phyloP scores from a whole-genome alignment of 2,888 invertebrate species.

The Schizotus pectinicornis region DNA sequence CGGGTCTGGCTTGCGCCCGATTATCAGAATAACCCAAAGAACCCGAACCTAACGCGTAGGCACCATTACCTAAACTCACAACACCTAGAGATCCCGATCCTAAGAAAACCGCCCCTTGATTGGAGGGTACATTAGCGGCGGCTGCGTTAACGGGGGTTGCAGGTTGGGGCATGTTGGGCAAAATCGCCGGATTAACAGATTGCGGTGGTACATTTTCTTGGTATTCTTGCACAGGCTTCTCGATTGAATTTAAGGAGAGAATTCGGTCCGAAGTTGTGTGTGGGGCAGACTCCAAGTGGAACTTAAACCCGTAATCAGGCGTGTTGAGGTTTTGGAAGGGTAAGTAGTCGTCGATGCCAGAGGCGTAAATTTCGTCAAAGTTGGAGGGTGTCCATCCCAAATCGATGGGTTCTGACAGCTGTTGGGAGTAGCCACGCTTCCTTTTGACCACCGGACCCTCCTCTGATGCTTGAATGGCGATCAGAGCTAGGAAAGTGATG shows the following conservation, averaged over 20 bases:
- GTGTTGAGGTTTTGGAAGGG: background rate
- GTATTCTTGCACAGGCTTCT: constrained; percentile 48
- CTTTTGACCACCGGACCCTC: constrained; percentile 37
- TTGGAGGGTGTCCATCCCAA: background rate
- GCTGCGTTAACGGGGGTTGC: constrained; percentile 48
- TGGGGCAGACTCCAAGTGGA: too few species aligned
- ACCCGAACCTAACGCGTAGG: constrained; percentile 54
- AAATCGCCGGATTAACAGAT: constrained; percentile 45
- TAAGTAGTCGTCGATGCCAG: background rate
- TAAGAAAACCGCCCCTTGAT: constrained; percentile 49
- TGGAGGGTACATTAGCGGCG: constrained; percentile 44
- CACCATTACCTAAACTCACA: constrained; percentile 51
- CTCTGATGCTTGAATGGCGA: constrained; percentile 36
- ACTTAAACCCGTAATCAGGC: too few species aligned
- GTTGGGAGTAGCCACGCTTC: constrained; percentile 26
- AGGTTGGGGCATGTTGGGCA: constrained; percentile 46
- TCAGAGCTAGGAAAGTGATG: constrained; percentile 39
- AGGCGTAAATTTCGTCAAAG: background rate
- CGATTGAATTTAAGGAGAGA: constrained; percentile 40
- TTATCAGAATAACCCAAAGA: constrained; percentile 51
- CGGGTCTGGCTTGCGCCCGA: constrained; percentile 44
- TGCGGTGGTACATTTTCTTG: constrained; percentile 45
- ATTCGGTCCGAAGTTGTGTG: too few species aligned
- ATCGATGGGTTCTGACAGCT: background rate
- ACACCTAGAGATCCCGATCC: constrained; percentile 55